These are phyloP conservation scores for Typhlichthys subterraneus DNA, from an alignment of 2,797 vertebrate species.

Conservation along the genomic window DNA sequence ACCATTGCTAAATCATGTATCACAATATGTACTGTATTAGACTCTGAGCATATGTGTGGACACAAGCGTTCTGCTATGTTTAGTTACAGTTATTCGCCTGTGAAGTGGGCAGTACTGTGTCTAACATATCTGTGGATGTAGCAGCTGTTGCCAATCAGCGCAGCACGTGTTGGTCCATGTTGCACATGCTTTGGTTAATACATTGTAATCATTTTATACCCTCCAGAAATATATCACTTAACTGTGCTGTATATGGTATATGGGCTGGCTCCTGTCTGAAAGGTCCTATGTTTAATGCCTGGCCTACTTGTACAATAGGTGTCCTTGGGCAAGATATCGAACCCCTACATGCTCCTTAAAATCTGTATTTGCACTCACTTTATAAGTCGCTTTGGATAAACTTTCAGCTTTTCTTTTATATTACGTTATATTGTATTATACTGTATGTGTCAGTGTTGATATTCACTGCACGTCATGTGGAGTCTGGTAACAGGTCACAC, in stretches of 20 bases:
- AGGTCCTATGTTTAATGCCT: neutral
- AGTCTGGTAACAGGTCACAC: constrained; percentile 35
- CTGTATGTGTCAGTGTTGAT: neutral
- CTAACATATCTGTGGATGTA: constrained; percentile 44
- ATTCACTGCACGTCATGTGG: constrained; percentile 6
- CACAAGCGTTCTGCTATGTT: constrained; percentile 11
- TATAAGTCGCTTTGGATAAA: no score
- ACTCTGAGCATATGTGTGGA: neutral
- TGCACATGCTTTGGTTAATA: constrained; percentile 30
- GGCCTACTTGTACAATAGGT: no score
- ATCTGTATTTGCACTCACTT: neutral
- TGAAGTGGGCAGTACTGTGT: constrained; percentile 36
- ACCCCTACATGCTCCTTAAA: neutral
- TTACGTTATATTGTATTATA: constrained; percentile 1
- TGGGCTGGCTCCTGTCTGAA: neutral
- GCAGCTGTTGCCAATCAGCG: constrained; percentile 14
- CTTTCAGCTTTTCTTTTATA: neutral
- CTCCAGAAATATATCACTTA: constrained; percentile 29
- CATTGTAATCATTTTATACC: constrained; percentile 9
- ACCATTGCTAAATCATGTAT: neutral
- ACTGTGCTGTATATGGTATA: neutral
- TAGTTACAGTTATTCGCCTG: constrained; percentile 20
- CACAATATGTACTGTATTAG: neutral
- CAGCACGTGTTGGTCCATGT: constrained; percentile 41
- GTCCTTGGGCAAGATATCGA: no score